Evolutionary conservation across 2,888 invertebrate genomes (phyloP), one percentile per base, ranked within the genome.

Genomic region (Mayetiola destructor): DNA sequence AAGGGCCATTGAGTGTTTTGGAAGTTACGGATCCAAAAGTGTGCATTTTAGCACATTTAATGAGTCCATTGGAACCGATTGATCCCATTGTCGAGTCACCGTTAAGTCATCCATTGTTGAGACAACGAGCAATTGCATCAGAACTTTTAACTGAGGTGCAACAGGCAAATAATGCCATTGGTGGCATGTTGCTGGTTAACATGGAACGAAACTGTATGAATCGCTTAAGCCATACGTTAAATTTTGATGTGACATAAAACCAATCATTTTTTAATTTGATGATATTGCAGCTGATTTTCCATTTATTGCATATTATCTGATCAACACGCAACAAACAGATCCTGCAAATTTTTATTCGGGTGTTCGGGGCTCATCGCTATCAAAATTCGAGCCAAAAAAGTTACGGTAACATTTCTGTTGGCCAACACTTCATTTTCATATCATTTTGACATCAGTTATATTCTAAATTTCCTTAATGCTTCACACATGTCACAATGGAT

Each of bases 11-110:
- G 56, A 86, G 84, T 65, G 81, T 88, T 54, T 75, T 88, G 54
- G 87, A 88, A 72, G 85, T 91, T 59, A 88, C 90, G 58, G 91
- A 92, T 73, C 91, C 91, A 2, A 91, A 91, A 71, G 77, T 88
- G 62, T 89, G 88, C 72, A 84, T 91, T 65, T 74, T 90, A 61
- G 88, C 89, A 56, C 91, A 92, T 69, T 77, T 92, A 63, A 91
- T 91, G 90, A 88, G 89, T 64, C 88, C 88, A 0, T 69, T 91
- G 66, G 89, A 89, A 68, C 82, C 90, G 1, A 82, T 90, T 62
- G 89, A 89, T 70, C 89, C 90, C 6, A 77, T 88, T 57, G 73
- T 90, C 64, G 91, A 91, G 71, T 88, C 90, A 4, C 90, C 90
- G 1, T 75, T 89, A 58, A 78, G 86, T 23, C 84, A 85, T 69